These are phyloP conservation scores for Mesochorus sp. DNA, from an alignment of 2,888 invertebrate genomes.

Conservation along the genomic window DNA sequence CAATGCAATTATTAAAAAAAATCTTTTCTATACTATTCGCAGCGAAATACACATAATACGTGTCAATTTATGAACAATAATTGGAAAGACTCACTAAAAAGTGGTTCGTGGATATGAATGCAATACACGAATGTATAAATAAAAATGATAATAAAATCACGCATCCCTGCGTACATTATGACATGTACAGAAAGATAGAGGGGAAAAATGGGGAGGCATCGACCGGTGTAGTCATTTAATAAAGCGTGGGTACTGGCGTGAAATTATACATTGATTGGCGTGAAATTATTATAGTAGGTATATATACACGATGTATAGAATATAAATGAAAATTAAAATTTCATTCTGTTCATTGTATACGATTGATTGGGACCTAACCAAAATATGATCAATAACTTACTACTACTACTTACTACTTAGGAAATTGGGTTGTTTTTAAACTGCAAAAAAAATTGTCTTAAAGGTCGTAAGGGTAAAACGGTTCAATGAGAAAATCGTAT, in stretches of 20 bases:
- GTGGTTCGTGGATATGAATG: too few relatives aligned
- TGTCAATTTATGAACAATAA: constrained; percentile 23
- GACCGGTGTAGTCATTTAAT: constrained; percentile 31
- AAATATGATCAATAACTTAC: too few relatives aligned
- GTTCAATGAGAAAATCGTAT: too few relatives aligned
- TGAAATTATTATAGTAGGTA: constrained; percentile 59
- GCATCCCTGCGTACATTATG: constrained; percentile 15
- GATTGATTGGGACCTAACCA: neutral
- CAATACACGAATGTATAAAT: too few relatives aligned
- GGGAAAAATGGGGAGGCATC: constrained; percentile 8
- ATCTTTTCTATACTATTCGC: too few relatives aligned
- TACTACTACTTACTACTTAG: too few relatives aligned
- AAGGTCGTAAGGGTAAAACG: too few relatives aligned
- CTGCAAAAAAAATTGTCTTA: too few relatives aligned
- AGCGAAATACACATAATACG: too few relatives aligned
- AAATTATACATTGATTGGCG: constrained; percentile 64
- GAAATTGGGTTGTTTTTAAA: too few relatives aligned
- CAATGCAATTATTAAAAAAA: too few relatives aligned
- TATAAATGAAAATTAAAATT: constrained; percentile 4
- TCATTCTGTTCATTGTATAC: constrained; percentile 1
- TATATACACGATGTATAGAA: neutral
- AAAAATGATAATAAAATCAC: constrained; percentile 51
- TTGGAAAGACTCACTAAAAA: neutral
- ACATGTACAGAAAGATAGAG: neutral
- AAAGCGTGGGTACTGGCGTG: constrained; percentile 44